Evolutionary conservation across 2,888 invertebrate genomes (phyloP).

Genomic region (Heliconius aoede): DNA sequence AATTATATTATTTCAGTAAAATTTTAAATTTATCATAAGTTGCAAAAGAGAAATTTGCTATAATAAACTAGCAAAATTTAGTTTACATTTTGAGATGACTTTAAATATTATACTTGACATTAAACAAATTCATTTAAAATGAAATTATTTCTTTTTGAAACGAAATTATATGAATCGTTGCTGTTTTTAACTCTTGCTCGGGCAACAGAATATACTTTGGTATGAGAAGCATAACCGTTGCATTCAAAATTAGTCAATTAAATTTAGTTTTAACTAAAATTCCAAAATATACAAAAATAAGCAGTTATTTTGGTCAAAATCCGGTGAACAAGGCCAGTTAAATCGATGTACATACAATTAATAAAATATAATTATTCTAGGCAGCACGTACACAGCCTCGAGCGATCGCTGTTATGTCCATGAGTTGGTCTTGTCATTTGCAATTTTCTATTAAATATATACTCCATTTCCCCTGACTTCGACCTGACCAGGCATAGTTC

Average conservation of each 20-base stretch:
- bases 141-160: neutral
- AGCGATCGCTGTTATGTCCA: constrained; percentile 9
- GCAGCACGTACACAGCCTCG: constrained; percentile 5
- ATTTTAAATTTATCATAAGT: neutral
- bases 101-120: constrained; percentile 19
- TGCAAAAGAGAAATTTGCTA: constrained; percentile 6
- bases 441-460: neutral
- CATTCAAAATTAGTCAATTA: too few species aligned
- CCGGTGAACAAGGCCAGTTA: neutral
- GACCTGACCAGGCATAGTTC: constrained; percentile 88
- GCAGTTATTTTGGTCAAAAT: neutral
- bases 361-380: constrained; percentile 12
- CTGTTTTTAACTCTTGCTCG: too few species aligned
- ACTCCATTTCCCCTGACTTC: constrained; percentile 89
- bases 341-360: neutral
- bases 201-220: too few species aligned
- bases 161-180: too few species aligned
- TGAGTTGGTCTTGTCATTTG: neutral
- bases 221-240: too few species aligned
- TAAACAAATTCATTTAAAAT: neutral
- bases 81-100: neutral
- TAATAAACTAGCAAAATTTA: constrained; percentile 10
- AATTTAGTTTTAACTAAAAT: neutral
- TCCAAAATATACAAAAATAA: neutral
- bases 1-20: neutral